Evolutionary conservation across 1,140 invertebrate species (phyloP).

Genomic region (Polyergus mexicanus): DNA sequence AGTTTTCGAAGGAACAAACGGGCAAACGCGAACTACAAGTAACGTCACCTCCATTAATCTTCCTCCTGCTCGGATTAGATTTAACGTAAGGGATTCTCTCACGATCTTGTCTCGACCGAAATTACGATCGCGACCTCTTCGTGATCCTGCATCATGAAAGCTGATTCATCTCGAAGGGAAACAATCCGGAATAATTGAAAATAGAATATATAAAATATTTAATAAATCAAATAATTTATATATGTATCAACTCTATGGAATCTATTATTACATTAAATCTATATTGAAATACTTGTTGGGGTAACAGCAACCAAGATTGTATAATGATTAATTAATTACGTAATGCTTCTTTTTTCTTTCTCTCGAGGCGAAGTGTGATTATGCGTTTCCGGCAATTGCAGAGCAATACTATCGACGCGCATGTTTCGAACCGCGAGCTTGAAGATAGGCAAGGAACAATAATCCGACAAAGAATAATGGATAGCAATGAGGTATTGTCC

Average conservation of each 20-base stretch:
- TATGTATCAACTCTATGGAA: background rate
- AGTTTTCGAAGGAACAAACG: slow-evolving; percentile 59
- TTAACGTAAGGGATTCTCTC: slow-evolving; percentile 52
- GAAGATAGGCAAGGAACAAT: slow-evolving; percentile 39
- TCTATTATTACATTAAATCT: background rate
- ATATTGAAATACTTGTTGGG: background rate
- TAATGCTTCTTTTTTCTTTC: background rate
- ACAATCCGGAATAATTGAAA: slow-evolving; percentile 26
- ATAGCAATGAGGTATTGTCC: slow-evolving; percentile 63
- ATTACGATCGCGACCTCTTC: slow-evolving; percentile 61
- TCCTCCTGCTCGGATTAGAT: slow-evolving; percentile 62
- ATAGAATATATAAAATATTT: slow-evolving; percentile 43
- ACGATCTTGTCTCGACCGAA: slow-evolving; percentile 60
- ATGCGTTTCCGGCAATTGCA: slow-evolving; percentile 28
- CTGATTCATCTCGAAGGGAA: slow-evolving; percentile 37
- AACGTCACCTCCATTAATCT: slow-evolving; percentile 69
- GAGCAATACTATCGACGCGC: background rate
- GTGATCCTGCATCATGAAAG: slow-evolving; percentile 55
- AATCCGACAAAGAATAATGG: slow-evolving; percentile 53
- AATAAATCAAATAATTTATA: background rate
- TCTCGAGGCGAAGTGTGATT: background rate
- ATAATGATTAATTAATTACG: background rate
- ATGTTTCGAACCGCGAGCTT: slow-evolving; percentile 33
- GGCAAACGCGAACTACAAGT: slow-evolving; percentile 65
- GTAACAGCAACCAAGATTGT: background rate